These are phyloP conservation scores for Poeciliopsis turneri DNA, from an alignment of 2,797 vertebrate genomes.

Conservation along the genomic window DNA sequence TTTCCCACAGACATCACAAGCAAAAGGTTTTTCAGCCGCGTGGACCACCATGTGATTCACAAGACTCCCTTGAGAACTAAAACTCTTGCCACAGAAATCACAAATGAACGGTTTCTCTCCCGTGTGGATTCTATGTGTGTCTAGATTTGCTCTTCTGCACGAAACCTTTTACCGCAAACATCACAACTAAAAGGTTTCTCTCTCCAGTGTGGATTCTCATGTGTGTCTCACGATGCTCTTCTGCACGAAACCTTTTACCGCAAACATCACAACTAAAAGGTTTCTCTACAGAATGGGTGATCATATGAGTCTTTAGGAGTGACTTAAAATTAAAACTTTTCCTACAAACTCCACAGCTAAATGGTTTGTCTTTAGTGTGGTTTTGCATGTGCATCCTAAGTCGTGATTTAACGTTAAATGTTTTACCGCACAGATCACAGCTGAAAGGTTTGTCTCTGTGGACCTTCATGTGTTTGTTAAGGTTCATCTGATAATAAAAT, in stretches of 20 bases:
- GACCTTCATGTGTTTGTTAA: conserved; percentile 1
- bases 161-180: too few species aligned
- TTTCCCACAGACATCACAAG: conserved; percentile 2
- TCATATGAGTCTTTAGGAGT: neutral
- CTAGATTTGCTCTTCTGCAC: neutral
- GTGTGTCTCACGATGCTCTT: neutral
- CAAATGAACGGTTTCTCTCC: conserved; percentile 14
- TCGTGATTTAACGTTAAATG: neutral
- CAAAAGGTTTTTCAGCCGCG: neutral
- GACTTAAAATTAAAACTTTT: conserved; percentile 1
- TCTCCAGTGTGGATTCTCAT: conserved; percentile 1
- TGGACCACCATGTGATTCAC: neutral
- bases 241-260: neutral
- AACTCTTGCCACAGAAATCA: neutral
- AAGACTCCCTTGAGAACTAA: conserved; percentile 1
- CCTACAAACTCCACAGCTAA: neutral
- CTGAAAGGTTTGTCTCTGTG: conserved; percentile 1
- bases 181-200: too few species aligned
- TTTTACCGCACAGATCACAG: neutral
- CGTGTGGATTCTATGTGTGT: neutral
- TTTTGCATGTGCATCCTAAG: neutral
- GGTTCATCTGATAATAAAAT: neutral
- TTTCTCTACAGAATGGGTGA: conserved; percentile 2
- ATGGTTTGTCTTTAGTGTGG: conserved; percentile 7
- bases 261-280: neutral